Conservation (phyloP, 2,888 invertebrate species). For the Adelognathus sp. region DNA sequence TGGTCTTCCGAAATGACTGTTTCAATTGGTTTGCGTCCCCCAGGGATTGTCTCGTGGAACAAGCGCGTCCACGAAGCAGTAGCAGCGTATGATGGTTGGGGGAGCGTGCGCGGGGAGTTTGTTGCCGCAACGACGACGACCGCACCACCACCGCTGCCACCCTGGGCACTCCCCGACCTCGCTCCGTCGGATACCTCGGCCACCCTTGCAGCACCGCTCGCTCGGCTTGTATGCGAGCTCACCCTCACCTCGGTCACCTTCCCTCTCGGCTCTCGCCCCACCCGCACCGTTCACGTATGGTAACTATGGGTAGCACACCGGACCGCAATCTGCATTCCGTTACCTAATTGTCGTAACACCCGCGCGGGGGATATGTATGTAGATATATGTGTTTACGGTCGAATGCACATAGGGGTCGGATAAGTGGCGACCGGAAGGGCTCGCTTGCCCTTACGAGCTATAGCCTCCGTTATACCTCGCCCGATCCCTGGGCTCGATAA, state of each 20-base stretch:
- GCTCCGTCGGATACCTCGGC: not conserved
- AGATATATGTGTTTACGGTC: conserved; percentile 66
- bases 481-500: conserved; percentile 61
- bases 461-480: conserved; percentile 29
- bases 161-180: conserved; percentile 7
- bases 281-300: conserved; percentile 66
- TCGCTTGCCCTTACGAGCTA: conserved; percentile 31
- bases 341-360: conserved; percentile 77
- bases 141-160: conserved; percentile 51
- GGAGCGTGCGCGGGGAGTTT: conserved; percentile 25
- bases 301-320: conserved; percentile 73
- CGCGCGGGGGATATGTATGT: conserved; percentile 55
- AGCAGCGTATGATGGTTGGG: not conserved
- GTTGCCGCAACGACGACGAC: conserved; percentile 54
- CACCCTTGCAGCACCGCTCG: not conserved
- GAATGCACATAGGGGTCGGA: conserved; percentile 63
- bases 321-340: conserved; percentile 78
- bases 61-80: conserved; percentile 64
- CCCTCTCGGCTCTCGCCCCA: conserved; percentile 46
- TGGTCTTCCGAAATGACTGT: conserved; percentile 68
- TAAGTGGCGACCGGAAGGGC: conserved; percentile 65
- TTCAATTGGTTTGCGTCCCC: conserved; percentile 73
- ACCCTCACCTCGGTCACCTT: conserved; percentile 12
- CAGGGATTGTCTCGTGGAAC: conserved; percentile 68
- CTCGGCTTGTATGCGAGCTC: conserved; percentile 29